phyloP scores from a whole-genome alignment of 1,140 invertebrate genomes.

The Aplysia californica region DNA sequence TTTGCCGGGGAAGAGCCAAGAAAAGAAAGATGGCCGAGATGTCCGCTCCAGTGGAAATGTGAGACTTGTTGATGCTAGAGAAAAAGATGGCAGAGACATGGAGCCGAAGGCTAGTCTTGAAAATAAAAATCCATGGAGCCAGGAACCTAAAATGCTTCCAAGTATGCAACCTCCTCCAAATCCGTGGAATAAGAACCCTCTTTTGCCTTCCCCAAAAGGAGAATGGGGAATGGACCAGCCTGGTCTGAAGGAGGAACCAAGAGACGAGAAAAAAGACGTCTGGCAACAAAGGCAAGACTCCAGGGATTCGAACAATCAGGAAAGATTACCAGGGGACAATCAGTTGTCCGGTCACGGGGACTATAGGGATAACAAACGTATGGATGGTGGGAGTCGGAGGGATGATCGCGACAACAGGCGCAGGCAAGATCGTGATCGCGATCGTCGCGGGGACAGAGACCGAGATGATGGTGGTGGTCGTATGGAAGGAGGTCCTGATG shows the following conservation, averaged over 20 bases:
- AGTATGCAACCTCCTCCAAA: no score
- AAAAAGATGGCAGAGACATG: slow-evolving; percentile 19
- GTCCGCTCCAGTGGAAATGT: no score
- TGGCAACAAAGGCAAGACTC: slow-evolving; percentile 11
- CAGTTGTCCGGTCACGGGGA: background rate
- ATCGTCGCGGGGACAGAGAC: slow-evolving; percentile 8
- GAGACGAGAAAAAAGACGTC: slow-evolving; percentile 7
- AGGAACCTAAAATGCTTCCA: no score
- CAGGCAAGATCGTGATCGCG: slow-evolving; percentile 10
- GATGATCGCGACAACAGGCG: slow-evolving; percentile 20
- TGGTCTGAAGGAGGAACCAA: background rate
- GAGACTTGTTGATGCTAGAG: slow-evolving; percentile 24
- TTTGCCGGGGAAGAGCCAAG: no score
- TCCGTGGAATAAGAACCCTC: background rate
- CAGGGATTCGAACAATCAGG: slow-evolving; percentile 19
- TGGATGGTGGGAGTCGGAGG: slow-evolving; percentile 22
- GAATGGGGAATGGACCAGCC: background rate
- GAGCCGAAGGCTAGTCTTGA: no score
- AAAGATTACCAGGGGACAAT: slow-evolving; percentile 24
- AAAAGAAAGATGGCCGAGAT: no score
- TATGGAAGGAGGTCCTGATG: no score
- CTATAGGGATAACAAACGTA: slow-evolving; percentile 21
- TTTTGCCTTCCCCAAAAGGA: background rate
- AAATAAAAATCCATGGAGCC: no score
- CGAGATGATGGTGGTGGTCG: slow-evolving; percentile 9